Evolutionary conservation across 2,888 invertebrate species (phyloP), one percentile per base, ranked within the genome.

Genomic region (Heliconius erato): DNA sequence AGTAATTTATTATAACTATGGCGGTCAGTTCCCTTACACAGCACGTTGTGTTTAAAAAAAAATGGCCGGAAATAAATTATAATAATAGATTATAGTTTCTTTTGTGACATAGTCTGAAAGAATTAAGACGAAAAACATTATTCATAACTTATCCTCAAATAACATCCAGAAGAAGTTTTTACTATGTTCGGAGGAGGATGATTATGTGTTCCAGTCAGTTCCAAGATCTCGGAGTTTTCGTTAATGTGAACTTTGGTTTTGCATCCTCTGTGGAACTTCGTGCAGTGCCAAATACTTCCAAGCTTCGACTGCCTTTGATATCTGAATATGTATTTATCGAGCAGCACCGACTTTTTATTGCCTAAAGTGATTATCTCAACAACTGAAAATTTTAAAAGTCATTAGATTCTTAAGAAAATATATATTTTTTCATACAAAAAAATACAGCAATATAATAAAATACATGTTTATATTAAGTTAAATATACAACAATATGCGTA

Each of bases 231-330:
- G 4, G 85, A 59, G 1, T 84, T 82, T 7, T 81, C 54, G 7
- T 83, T 86, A 9, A 88, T 87, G 23, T 84, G 72, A 2, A 87
- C 83, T 23, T 74, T 71, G 0, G 85, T 87, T 80, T 80, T 87
- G 79, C 90, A 90, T 7, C 89, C 89, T 3, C 86, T 84, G 79
- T 90, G 89, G 84, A 88, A 90, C 80, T 84, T 85, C 3, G 88
- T 83, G 78, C 90, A 90, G 83, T 88, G 88, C 90, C 89, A 89
- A 7, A 86, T 79, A 19, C 84, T 79, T 3, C 86, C 82, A 65
- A 40, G 67, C 49, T 63, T 82, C 63, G 68, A 79, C 84, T 1
- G 79, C 12, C 86, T 82, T 49, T 87, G 86, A 28, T 89, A 86
- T 83, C 90, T 90, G 87, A 88, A 91, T 19, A 88, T 86, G 74